These are phyloP conservation scores for Agrotis segetum DNA, from an alignment of 2,888 invertebrate species.

Conservation along the genomic window DNA sequence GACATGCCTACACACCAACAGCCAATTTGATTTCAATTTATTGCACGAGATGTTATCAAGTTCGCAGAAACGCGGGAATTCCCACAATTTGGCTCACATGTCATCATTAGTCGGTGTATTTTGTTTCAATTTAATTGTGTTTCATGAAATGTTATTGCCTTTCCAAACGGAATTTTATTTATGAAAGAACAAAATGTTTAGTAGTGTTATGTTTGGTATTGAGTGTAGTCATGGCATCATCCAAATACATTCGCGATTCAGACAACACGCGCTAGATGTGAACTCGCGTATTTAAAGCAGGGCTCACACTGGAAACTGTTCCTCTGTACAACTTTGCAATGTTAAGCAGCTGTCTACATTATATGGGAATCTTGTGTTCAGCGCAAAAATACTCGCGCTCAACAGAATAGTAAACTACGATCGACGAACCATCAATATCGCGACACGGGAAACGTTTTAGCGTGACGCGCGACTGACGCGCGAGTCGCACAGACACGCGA, in stretches of 20 bases:
- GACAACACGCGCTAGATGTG: neutral
- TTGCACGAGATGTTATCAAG: neutral
- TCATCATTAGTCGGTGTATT: constrained; percentile 36
- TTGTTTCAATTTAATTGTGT: constrained; percentile 21
- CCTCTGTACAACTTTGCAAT: constrained; percentile 51
- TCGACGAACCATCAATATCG: constrained; percentile 54
- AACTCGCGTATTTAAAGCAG: constrained; percentile 9
- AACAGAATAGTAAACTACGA: constrained; percentile 60
- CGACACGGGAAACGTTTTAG: constrained; percentile 72
- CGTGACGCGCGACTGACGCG: constrained; percentile 34
- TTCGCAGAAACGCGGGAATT: constrained; percentile 14
- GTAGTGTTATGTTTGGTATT: too few species aligned
- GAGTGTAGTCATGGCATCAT: neutral
- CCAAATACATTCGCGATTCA: neutral
- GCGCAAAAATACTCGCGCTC: constrained; percentile 58
- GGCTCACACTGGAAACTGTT: constrained; percentile 30
- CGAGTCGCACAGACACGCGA: constrained; percentile 26
- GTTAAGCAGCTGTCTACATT: constrained; percentile 48
- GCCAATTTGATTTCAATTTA: constrained; percentile 22
- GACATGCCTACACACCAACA: too few species aligned
- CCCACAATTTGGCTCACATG: constrained; percentile 16
- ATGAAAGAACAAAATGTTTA: neutral
- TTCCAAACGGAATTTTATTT: constrained; percentile 9
- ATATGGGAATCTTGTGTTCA: constrained; percentile 54
- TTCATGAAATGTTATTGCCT: neutral